Evolutionary conservation across 2,888 invertebrate genomes (phyloP).

Genomic region (Melinaea menophilus): DNA sequence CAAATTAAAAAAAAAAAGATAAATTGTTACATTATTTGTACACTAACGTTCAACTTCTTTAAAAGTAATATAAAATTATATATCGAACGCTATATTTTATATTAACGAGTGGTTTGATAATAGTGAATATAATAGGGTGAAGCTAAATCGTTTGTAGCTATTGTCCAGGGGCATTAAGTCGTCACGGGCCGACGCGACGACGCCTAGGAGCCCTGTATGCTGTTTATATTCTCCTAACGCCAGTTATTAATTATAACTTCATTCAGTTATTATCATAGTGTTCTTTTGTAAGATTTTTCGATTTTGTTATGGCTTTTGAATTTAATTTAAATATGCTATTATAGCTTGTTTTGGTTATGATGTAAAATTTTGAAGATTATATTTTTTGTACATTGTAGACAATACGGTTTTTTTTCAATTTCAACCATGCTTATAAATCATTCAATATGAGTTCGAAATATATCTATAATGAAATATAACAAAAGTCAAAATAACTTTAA

Average conservation of each 20-base stretch:
- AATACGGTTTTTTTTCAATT: too few relatives aligned
- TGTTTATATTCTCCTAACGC: slow-evolving; percentile 25
- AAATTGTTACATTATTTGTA: too few relatives aligned
- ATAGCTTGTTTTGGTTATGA: too few relatives aligned
- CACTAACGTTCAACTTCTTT: too few relatives aligned
- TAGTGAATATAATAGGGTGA: slow-evolving; percentile 52
- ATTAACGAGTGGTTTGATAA: slow-evolving; percentile 43
- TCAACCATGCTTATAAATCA: too few relatives aligned
- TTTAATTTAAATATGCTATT: too few relatives aligned
- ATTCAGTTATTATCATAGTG: slow-evolving; percentile 1
- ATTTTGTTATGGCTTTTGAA: too few relatives aligned
- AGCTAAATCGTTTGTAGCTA: slow-evolving; percentile 59
- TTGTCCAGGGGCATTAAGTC: slow-evolving; percentile 52
- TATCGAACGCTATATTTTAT: slow-evolving; percentile 16
- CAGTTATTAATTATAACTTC: slow-evolving; percentile 14
- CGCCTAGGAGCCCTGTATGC: slow-evolving; percentile 23
- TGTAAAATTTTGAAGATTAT: too few relatives aligned
- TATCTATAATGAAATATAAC: not conserved
- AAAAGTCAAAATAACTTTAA: not conserved
- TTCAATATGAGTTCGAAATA: too few relatives aligned
- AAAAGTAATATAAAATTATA: not conserved
- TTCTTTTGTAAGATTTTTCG: not conserved
- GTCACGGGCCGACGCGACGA: slow-evolving; percentile 50
- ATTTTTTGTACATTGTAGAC: too few relatives aligned
- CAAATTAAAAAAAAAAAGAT: too few relatives aligned